Evolutionary conservation across 92 coral and sea anemone genomes (phyloP).

Genomic region (Parazoanthus darwini): DNA sequence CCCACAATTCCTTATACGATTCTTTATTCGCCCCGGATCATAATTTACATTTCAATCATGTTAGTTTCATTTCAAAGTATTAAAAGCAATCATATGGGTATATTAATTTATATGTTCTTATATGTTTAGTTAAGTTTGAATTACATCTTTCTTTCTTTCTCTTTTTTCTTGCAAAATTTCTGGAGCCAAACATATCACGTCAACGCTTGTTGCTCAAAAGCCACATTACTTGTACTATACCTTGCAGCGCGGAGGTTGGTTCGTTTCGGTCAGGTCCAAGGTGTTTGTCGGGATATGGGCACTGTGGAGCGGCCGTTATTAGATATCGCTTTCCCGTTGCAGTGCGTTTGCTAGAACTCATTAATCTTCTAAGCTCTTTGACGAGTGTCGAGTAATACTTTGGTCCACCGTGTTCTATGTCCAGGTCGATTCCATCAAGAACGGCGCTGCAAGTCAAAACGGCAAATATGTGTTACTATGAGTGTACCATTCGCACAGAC

Average conservation of each 20-base stretch:
- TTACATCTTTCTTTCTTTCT: no score
- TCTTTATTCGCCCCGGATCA: no score
- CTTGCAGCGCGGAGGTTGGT: slow-evolving; percentile 71
- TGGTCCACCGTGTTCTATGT: slow-evolving; percentile 79
- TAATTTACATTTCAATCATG: no score
- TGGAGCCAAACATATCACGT: no score
- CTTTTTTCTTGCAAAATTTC: no score
- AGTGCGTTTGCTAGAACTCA: slow-evolving; percentile 56
- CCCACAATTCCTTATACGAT: no score
- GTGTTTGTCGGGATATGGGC: slow-evolving; percentile 79
- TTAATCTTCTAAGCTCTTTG: slow-evolving; percentile 63
- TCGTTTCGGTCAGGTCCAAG: slow-evolving; percentile 69
- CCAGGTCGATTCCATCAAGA: slow-evolving; percentile 80
- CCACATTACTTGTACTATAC: slow-evolving; percentile 18
- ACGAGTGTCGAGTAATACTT: slow-evolving; percentile 78
- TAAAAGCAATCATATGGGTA: no score
- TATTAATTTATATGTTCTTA: no score
- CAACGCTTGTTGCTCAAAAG: no score
- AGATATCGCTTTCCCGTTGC: slow-evolving; percentile 53
- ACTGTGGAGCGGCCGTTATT: slow-evolving; percentile 81
- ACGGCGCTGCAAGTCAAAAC: slow-evolving; percentile 56
- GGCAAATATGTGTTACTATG: neutral
- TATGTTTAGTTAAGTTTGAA: no score
- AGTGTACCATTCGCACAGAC: neutral
- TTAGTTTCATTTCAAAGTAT: no score